Evolutionary conservation across 1,140 invertebrate species (phyloP).

Genomic region (Drosophila asahinai): DNA sequence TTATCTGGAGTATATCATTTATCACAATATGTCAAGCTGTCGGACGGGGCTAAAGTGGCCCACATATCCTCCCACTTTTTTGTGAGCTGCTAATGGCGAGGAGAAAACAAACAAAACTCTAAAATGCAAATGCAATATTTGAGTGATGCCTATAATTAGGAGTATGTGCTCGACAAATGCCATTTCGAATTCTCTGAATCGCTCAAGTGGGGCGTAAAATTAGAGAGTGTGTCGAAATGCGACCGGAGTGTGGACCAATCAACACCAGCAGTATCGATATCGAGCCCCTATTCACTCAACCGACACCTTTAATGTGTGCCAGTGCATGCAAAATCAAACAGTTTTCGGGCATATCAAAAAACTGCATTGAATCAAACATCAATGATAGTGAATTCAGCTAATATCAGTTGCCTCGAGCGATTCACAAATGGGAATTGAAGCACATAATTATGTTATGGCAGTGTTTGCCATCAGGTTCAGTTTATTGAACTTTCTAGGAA

Average conservation of each 20-base stretch:
- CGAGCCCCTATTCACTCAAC: background rate
- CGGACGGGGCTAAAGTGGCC: background rate
- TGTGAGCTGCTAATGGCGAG: background rate
- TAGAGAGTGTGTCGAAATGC: constrained; percentile 14
- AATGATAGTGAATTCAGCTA: constrained; percentile 14
- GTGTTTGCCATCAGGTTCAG: background rate
- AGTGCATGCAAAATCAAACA: constrained; percentile 17
- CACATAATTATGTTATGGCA: constrained; percentile 2
- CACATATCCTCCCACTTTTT: background rate
- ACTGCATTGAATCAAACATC: constrained; percentile 7
- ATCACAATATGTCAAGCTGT: constrained; percentile 60
- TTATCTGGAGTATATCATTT: constrained; percentile 38
- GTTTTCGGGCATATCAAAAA: constrained; percentile 2
- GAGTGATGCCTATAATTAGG: constrained; percentile 31
- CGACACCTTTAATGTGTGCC: constrained; percentile 4
- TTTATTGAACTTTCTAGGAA: constrained; percentile 12
- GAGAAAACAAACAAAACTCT: constrained; percentile 4
- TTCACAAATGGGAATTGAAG: background rate
- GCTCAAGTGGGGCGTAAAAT: constrained; percentile 28
- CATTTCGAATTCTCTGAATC: constrained; percentile 39
- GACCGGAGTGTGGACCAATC: constrained; percentile 10
- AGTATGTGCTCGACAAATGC: constrained; percentile 14
- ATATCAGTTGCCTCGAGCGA: constrained; percentile 8
- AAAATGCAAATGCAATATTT: constrained; percentile 36
- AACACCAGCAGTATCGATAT: constrained; percentile 6